Evolutionary conservation across 2,888 invertebrate genomes (phyloP), one percentile per base, ranked within the genome.

Genomic region (Leptinotarsa tumamoca): DNA sequence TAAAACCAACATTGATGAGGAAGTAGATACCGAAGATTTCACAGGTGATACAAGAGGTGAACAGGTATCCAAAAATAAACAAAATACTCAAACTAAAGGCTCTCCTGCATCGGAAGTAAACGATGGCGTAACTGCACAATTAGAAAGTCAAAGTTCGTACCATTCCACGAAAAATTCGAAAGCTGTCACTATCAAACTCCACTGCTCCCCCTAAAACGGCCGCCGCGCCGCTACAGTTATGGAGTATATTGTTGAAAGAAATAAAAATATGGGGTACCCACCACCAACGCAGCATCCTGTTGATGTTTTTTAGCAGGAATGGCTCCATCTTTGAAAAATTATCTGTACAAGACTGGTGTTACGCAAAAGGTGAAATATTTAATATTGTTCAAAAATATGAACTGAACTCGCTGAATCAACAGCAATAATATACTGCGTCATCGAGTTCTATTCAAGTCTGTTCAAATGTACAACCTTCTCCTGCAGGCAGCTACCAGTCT

Each of bases 281-380:
- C 10, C 58, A n/a, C 14, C 58, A 58, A 58, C 58, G 58, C 58
- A 17, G 13, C 52, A 74, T 67, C 68, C 74, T 18, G 70, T 74
- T 15, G 74, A 74, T 52, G 74, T 63, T 76, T 79, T 77, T 77
- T 76, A 71, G 68, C 68, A 58, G 68, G 56, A 27, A 72, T 79
- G 27, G 75, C 73, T n/a, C 74, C 70, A 18, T 67, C 66, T 18
- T 61, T 70, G 18, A 74, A 70, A 51, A 21, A 7, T 70, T 74
- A 52, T 14, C 50, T 54, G 70, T 56, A n/a, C 69, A 70, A n/a
- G 58, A 51, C n/a, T 67, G 68, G 27, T 54, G 70, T 56, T 33
- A 63, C 18, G 74, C 74, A 7, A 74, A 74, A 70, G 54, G 51
- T 54, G 70, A 70, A 56, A 70, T 74, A n/a, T 74, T 74, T 70